A percentile compares a stretch with the other conserved stretches of the same genome.
Evolutionary conservation across 2,888 invertebrate species (phyloP).

Genomic region (Nasonovia ribisnigri): DNA sequence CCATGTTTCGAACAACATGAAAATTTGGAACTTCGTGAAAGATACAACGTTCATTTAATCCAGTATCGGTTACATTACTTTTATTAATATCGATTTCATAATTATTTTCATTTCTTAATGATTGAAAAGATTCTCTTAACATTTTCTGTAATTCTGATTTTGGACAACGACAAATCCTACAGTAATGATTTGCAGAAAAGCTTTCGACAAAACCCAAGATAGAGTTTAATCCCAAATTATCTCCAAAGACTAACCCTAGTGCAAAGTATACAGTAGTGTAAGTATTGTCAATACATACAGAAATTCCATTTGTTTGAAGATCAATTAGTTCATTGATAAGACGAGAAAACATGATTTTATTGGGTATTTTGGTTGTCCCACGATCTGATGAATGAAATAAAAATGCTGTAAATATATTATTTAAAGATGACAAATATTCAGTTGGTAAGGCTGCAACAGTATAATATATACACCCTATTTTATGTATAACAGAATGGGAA

Average conservation of each 20-base stretch:
- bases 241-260: too few relatives aligned
- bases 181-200: not conserved
- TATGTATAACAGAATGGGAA: slow-evolving; percentile 67
- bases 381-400: not conserved
- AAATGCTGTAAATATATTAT: slow-evolving; percentile 66
- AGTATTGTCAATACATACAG: not conserved
- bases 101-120: not conserved
- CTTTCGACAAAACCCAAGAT: not conserved
- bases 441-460: slow-evolving; percentile 66
- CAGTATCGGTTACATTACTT: not conserved
- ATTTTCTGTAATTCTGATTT: not conserved
- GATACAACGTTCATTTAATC: not conserved
- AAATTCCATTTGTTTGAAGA: not conserved
- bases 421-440: slow-evolving; percentile 66
- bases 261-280: not conserved
- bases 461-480: slow-evolving; percentile 67
- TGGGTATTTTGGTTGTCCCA: not conserved
- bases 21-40: not conserved
- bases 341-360: not conserved
- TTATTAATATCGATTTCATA: not conserved
- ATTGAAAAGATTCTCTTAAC: not conserved
- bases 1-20: not conserved
- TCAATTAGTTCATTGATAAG: not conserved
- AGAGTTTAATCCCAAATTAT: too few relatives aligned
- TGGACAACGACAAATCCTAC: not conserved